Base-by-base conservation (phyloP, 2,888 invertebrate species). In the Andrena chrysosceles region DNA sequence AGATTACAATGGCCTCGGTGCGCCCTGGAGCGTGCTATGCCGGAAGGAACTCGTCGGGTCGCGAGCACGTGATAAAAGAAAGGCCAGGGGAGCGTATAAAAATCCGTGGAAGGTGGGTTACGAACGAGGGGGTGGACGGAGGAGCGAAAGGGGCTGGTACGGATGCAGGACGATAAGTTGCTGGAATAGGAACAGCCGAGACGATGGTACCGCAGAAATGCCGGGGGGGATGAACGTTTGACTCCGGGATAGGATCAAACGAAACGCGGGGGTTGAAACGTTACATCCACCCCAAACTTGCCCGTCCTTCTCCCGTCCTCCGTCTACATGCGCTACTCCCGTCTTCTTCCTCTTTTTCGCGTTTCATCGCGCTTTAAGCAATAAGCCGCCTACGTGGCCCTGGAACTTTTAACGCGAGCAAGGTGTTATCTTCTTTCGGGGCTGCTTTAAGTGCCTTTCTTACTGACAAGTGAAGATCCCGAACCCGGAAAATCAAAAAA, bases 191-290 rank as follows among this genome's bases (percentile, higher is more conserved):
- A 64, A 69, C 75, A 69, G 84, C 62, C 49, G 63, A 56, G 29
- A 77, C 54, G 79, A 59, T 29, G 68, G 76, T 74, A 83, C 26
- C 62, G 35, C 60, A 63, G 69, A 76, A 77, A 85, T 42, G 71
- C 63, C 42, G 62, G 35, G 54, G 31, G 77, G 77, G 79, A 82
- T 70, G 83, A 84, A 72, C 78, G 81, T 85, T 87, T 85, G 75
- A 52, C 67, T 71, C 54, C 49, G 33, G 68, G 82, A 63, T 75
- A 77, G 77, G 85, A 87, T 86, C 85, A 83, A 87, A 87, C 87
- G 85, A 73, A 89, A 72, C 67, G 77, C 52, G 23, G 68, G 76
- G 76, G 77, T 67, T 81, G 79, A 74, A 87, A 84, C 71, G 82
- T 78, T 82, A 63, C 77, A 70, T 81, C 84, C 75, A 63, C 68